Base-by-base conservation (phyloP, 2,113 vertebrate genomes). In the Osmerus eperlanus region DNA sequence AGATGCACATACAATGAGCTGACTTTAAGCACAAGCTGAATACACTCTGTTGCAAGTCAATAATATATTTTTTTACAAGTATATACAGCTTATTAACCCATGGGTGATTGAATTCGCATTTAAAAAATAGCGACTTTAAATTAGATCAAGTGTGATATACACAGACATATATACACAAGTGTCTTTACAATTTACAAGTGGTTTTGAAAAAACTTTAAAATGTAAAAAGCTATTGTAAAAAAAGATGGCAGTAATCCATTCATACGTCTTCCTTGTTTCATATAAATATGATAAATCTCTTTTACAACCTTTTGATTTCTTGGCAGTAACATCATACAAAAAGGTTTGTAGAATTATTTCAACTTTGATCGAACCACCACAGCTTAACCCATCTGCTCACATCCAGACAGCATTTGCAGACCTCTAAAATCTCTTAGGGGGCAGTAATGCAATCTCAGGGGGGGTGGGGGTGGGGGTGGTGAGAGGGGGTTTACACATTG, bases 171-270 rank as follows among this genome's bases (percentile, higher is more conserved):
- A 93, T 89, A 92, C 88, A 91, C 83, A 77, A 74, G 83, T 89
- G 83, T 85, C 83, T 87, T 87, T 87, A 86, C 89, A 77, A 90
- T 91, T 89, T 93, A 95, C 93, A 94, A 91, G 89, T 85, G 93
- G 92, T 94, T 92, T 89, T 91, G 91, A 87, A 91, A 90, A 91
- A 88, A 91, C 85, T 89, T 93, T 94, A 92, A 95, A 96, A 94
- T 94, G 92, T 92, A 90, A 93, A 92, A 93, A 92, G 92, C 87
- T 92, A 89, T 92, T 78, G 87, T 95, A 97, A 88, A 89, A 94
- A 97, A 97, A 75, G 41, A 96, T 94, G 95, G 96, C 96, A 95
- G 96, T 96, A 92, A 91, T 88, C 73, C 88, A 90, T 90, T 88
- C 87, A 89, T 91, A 86, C 77, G 85, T 91, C 90, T 91, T 91